Evolutionary conservation across 2,797 vertebrate genomes (phyloP).

Genomic region (Alfaro cultratus): DNA sequence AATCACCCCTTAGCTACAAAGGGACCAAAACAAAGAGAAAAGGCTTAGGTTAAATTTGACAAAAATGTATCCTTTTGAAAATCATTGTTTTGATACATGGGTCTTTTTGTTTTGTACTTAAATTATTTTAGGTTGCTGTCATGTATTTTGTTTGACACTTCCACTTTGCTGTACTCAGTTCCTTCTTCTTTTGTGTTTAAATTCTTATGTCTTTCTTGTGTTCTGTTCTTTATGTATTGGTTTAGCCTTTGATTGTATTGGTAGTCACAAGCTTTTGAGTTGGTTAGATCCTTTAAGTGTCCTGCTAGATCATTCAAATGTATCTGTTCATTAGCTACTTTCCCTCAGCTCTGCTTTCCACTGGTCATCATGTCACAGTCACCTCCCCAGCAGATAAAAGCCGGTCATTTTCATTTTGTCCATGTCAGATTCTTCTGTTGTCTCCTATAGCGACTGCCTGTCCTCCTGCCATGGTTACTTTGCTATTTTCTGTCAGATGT

Average conservation of each 20-base stretch:
- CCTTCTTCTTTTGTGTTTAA: neutral
- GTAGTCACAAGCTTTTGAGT: neutral
- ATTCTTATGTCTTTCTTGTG: neutral
- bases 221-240: neutral
- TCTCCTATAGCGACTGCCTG: neutral
- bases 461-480: neutral
- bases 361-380: neutral
- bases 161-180: neutral
- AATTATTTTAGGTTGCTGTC: neutral
- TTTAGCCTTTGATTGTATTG: neutral
- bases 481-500: neutral
- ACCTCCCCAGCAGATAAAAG: neutral
- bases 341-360: neutral
- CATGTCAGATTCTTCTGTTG: neutral
- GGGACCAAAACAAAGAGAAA: neutral
- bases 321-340: neutral
- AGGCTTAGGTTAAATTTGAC: neutral
- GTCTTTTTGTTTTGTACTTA: neutral
- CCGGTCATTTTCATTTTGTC: neutral
- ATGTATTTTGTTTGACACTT: neutral
- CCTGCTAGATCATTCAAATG: neutral
- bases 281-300: neutral
- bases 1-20: neutral
- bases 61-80: neutral
- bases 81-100: neutral